Conservation (phyloP, 2,113 vertebrate genomes). For the Gobius niger region DNA sequence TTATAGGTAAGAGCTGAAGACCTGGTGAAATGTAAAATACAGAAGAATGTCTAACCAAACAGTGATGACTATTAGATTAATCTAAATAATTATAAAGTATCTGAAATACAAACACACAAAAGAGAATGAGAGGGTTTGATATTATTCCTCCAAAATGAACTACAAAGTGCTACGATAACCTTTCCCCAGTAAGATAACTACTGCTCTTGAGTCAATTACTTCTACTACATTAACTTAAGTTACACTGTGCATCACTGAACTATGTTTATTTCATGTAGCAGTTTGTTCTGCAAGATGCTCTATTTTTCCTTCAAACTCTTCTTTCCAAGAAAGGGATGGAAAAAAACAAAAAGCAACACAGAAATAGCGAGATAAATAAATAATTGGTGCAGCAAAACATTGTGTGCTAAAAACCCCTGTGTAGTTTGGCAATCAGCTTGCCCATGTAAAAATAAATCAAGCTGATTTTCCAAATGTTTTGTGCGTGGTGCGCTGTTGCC, state of each 20-base stretch:
- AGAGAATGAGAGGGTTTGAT: no score
- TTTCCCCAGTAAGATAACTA: background rate
- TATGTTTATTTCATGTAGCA: no score
- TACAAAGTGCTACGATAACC: background rate
- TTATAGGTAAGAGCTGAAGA: background rate
- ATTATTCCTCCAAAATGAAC: no score
- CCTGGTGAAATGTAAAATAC: background rate
- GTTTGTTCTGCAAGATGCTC: constrained; percentile 14
- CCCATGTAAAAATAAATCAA: constrained; percentile 85
- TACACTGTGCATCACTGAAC: no score
- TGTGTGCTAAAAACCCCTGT: constrained; percentile 83
- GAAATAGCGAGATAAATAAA: constrained; percentile 70
- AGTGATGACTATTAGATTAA: no score
- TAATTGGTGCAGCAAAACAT: constrained; percentile 76
- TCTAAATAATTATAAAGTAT: no score
- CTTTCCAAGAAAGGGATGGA: constrained; percentile 31
- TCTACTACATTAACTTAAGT: background rate
- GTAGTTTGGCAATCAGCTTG: constrained; percentile 79
- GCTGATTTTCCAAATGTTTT: constrained; percentile 86
- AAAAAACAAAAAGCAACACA: constrained; percentile 43
- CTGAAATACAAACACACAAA: no score
- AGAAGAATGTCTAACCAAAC: background rate
- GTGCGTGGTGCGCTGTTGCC: constrained; percentile 73
- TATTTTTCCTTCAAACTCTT: constrained; percentile 11
- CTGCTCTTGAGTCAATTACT: background rate